Percentiles rank a stretch among this genome's conserved stretches.
Evolutionary conservation across 2,888 invertebrate genomes (phyloP).

Genomic region (Tenthredo amoena): DNA sequence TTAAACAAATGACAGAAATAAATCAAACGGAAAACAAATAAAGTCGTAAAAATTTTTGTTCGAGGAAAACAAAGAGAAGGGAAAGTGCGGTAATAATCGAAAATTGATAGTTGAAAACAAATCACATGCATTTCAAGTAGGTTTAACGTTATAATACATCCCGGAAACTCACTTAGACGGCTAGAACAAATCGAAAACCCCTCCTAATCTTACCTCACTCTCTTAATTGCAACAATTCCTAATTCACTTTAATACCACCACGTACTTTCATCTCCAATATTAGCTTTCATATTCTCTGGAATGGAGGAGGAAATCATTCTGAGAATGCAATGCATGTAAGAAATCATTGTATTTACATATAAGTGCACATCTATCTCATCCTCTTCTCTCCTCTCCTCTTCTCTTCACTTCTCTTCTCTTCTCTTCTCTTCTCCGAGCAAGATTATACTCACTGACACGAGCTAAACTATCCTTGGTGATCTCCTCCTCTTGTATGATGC

Average conservation of each 20-base stretch:
- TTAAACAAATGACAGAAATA: constrained; percentile 38
- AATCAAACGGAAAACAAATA: constrained; percentile 40
- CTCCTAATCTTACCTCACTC: background rate
- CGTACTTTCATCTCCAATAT: constrained; percentile 30
- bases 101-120: constrained; percentile 7
- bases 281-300: background rate
- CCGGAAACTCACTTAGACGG: background rate
- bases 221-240: constrained; percentile 4
- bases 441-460: background rate
- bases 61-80: background rate
- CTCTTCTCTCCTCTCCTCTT: background rate
- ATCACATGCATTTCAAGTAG: background rate
- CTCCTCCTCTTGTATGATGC: constrained; percentile 24
- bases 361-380: background rate
- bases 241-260: constrained; percentile 15
- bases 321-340: background rate
- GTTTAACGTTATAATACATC: background rate
- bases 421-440: background rate
- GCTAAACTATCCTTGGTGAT: background rate
- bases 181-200: background rate
- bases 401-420: background rate
- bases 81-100: constrained; percentile 13
- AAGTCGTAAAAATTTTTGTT: constrained; percentile 25
- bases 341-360: constrained; percentile 26
- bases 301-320: background rate